Evolutionary conservation across 2,888 invertebrate genomes (phyloP).

Genomic region (Lymantria monacha): DNA sequence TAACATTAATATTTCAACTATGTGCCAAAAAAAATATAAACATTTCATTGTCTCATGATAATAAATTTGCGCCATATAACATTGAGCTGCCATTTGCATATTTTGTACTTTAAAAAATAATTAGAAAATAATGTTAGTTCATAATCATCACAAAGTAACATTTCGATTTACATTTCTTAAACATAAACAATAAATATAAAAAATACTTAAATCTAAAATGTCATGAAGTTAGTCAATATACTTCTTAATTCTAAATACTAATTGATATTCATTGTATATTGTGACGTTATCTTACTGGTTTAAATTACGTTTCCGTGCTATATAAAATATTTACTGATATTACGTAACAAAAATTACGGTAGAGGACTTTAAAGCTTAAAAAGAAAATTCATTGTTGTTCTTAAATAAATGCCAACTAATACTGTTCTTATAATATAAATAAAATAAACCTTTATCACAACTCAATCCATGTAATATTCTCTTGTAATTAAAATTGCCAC

Average conservation of each 20-base stretch:
- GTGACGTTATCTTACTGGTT: slow-evolving; percentile 16
- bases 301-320: slow-evolving; percentile 18
- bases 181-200: slow-evolving; percentile 2
- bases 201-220: slow-evolving; percentile 8
- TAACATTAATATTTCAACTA: no score
- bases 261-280: slow-evolving; percentile 13
- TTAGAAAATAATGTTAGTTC: background rate
- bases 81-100: background rate
- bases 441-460: slow-evolving; percentile 37
- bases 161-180: no score
- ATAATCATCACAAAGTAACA: background rate
- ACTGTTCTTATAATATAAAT: slow-evolving; percentile 49
- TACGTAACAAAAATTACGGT: slow-evolving; percentile 15
- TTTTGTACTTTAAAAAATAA: slow-evolving; percentile 17
- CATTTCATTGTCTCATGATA: background rate
- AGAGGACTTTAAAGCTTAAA: slow-evolving; percentile 32
- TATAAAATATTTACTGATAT: slow-evolving; percentile 15
- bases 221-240: slow-evolving; percentile 12
- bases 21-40: no score
- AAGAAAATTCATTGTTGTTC: slow-evolving; percentile 31
- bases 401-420: slow-evolving; percentile 72
- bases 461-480: slow-evolving; percentile 23
- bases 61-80: background rate
- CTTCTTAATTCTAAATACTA: slow-evolving; percentile 16
- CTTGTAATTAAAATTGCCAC: background rate